These are phyloP conservation scores for rat (Rattus norvegicus) DNA, from an alignment of 2,113 vertebrate genomes.

Conservation along the genomic window GRCr8 NC_086031.1:32596501-32597000, in stretches of 20 bases:
- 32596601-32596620: neutral
- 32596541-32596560: too few relatives aligned
- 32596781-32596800: neutral
- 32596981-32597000: accelerated
- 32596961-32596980: neutral
- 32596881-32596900: neutral
- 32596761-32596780: neutral
- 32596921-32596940: neutral
- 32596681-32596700: conserved; percentile 38
- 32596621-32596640: neutral
- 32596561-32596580: neutral
- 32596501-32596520: neutral
- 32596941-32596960: neutral
- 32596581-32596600: neutral
- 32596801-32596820: neutral
- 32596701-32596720: neutral
- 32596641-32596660: neutral
- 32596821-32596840: neutral
- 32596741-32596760: too few relatives aligned
- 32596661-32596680: conserved; percentile 30
- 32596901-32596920: neutral
- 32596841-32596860: neutral
- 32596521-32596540: too few relatives aligned
- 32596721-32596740: neutral
- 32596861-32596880: neutral